Conservation (phyloP, 2,113 vertebrate species). For the Micromys minutus region DNA sequence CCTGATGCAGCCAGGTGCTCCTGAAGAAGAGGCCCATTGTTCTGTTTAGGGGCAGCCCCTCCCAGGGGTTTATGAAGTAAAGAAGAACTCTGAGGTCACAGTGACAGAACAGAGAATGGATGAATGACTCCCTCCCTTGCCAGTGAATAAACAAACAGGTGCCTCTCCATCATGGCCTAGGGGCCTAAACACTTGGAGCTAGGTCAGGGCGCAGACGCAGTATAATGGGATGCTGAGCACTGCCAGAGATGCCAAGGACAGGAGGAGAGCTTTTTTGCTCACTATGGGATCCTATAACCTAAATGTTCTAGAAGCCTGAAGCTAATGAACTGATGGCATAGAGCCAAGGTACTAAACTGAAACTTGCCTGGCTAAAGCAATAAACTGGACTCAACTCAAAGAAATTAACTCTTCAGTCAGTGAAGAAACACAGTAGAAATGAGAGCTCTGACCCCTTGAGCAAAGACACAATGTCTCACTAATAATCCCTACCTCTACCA, state of each 20-base stretch:
- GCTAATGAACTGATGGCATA: not conserved
- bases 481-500: not conserved
- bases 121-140: slow-evolving; percentile 31
- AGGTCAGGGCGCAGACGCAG: not conserved
- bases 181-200: not conserved
- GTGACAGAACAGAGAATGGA: slow-evolving; percentile 58
- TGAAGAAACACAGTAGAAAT: not conserved
- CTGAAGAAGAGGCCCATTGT: slow-evolving; percentile 62
- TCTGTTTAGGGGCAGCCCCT: slow-evolving; percentile 57
- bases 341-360: not conserved
- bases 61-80: slow-evolving; percentile 72
- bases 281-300: not conserved
- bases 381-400: not conserved
- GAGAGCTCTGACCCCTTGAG: not conserved
- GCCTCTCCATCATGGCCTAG: not conserved
- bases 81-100: slow-evolving; percentile 78
- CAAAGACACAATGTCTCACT: not conserved
- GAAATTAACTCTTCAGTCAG: not conserved
- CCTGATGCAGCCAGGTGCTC: not conserved
- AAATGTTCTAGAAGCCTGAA: not conserved
- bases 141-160: slow-evolving; percentile 54
- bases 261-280: not conserved
- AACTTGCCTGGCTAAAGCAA: not conserved
- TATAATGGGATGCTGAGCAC: not conserved
- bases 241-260: not conserved